Conservation (phyloP, 2,113 vertebrate genomes). For the Aplodontia rufa region DNA sequence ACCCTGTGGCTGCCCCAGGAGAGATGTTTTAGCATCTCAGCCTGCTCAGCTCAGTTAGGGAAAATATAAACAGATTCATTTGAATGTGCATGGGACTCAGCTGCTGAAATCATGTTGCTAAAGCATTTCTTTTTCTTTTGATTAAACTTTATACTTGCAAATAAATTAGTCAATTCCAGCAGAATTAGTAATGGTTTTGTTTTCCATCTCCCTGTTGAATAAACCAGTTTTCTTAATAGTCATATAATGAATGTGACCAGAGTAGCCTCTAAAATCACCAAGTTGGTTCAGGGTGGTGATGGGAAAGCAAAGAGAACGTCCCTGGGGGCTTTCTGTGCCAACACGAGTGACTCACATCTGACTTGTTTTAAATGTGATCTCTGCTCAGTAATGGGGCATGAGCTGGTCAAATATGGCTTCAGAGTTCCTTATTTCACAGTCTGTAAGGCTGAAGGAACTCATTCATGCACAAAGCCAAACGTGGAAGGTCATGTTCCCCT, state of each 20-base stretch:
- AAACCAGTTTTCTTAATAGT: neutral
- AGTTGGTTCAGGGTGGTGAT: neutral
- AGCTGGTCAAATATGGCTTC: neutral
- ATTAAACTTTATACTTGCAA: conserved; percentile 13
- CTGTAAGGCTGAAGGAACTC: neutral
- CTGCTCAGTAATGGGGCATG: neutral
- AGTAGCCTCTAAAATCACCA: neutral
- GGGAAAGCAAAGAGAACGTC: neutral
- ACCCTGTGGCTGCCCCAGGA: too few species aligned
- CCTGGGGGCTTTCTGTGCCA: neutral
- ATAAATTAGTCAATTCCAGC: conserved; percentile 17
- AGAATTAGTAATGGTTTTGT: neutral
- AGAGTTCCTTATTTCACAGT: conserved; percentile 16
- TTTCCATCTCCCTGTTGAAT: neutral
- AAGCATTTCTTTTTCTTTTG: neutral
- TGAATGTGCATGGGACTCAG: neutral
- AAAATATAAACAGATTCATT: neutral
- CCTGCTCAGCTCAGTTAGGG: neutral
- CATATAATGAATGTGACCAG: neutral
- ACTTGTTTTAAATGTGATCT: neutral
- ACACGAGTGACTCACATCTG: neutral
- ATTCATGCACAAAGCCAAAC: neutral
- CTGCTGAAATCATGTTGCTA: neutral
- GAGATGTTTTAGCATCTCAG: neutral
- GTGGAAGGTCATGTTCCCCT: neutral